A percentile compares a stretch with the other conserved stretches of the same genome.
These are phyloP conservation scores for Amblyjoppa proteus DNA, from an alignment of 2,888 invertebrate species.

Conservation along the genomic window DNA sequence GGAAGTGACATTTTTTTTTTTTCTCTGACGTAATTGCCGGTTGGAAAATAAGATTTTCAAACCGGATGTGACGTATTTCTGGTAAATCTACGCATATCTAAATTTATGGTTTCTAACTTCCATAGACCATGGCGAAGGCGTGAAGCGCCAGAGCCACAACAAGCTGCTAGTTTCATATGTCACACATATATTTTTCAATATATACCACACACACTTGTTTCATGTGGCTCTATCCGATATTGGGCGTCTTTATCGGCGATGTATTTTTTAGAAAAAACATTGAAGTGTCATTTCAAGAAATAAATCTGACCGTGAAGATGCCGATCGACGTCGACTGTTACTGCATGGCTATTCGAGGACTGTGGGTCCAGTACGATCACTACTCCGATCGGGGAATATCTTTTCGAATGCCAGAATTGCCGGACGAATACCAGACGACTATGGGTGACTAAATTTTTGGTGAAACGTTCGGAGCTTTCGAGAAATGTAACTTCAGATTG, in stretches of 20 bases:
- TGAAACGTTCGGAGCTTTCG: not conserved
- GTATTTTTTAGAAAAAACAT: slow-evolving; percentile 85
- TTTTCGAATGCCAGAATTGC: slow-evolving; percentile 81
- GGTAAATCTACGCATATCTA: no score
- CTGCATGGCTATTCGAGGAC: slow-evolving; percentile 86
- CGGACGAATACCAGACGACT: slow-evolving; percentile 76
- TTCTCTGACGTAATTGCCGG: no score
- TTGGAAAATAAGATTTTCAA: not conserved
- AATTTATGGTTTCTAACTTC: no score
- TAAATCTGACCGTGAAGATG: slow-evolving; percentile 86
- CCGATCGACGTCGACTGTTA: slow-evolving; percentile 87
- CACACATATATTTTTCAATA: no score
- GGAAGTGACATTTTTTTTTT: no score
- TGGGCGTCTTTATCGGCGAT: not conserved
- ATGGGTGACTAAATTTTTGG: slow-evolving; percentile 59
- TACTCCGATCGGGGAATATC: slow-evolving; percentile 86
- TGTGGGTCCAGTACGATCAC: slow-evolving; percentile 87
- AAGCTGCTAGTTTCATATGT: no score
- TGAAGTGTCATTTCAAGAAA: slow-evolving; percentile 86
- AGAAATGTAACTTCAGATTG: not conserved
- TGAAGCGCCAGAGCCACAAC: no score
- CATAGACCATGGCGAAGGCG: no score
- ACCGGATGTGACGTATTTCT: no score
- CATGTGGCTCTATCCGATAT: not conserved
- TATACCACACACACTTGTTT: no score